phyloP scores from a whole-genome alignment of 37 sponge, comb jelly and placozoan genomes.

The Chondrilla cf. caribensis region DNA sequence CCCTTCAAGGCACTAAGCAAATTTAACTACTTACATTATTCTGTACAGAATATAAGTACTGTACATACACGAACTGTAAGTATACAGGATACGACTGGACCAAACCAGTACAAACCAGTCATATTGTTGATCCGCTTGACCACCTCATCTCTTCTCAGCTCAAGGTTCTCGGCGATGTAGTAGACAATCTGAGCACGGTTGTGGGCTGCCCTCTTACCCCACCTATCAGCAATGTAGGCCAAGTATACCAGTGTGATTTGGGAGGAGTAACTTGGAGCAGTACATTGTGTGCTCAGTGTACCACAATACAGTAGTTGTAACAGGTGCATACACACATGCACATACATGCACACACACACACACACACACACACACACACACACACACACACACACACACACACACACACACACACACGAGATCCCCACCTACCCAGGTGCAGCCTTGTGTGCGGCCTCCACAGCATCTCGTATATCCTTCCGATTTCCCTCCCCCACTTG shows the following conservation, averaged over 20 bases:
- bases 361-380: slow-evolving; percentile 6
- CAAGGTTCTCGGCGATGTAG: slow-evolving; percentile 97
- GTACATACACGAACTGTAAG: too few species aligned
- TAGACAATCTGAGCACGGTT: slow-evolving; percentile 98
- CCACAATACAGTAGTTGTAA: too few species aligned
- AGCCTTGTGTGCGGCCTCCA: slow-evolving; percentile 95
- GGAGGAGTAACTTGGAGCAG: too few species aligned
- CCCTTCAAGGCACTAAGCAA: too few species aligned
- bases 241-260: too few species aligned
- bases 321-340: too few species aligned
- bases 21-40: too few species aligned
- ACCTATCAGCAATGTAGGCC: slow-evolving; percentile 28
- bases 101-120: slow-evolving; percentile 67
- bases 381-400: background rate
- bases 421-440: slow-evolving; percentile 78
- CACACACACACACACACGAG: slow-evolving; percentile 10
- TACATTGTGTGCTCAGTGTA: too few species aligned
- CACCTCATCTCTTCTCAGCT: slow-evolving; percentile 79
- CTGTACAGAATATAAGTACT: too few species aligned
- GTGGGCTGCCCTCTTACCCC: slow-evolving; percentile 97
- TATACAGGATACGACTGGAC: too few species aligned
- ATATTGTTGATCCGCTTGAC: slow-evolving; percentile 71
- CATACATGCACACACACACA: too few species aligned
- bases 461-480: slow-evolving; percentile 96
- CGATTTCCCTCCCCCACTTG: slow-evolving; percentile 95